Evolutionary conservation across 2,113 vertebrate species (phyloP).

Genomic region (Grammomys surdaster): DNA sequence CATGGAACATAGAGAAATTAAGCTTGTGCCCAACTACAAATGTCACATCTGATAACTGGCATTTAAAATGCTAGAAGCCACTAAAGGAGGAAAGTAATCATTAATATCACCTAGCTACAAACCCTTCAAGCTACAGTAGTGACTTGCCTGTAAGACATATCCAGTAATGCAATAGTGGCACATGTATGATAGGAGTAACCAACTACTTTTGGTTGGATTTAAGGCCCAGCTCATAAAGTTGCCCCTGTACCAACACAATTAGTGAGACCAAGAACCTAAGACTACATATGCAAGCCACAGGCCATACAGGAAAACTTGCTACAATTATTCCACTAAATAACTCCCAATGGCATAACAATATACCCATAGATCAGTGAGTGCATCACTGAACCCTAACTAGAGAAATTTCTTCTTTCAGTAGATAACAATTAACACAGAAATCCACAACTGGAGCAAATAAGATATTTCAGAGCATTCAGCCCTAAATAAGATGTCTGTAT

Average conservation of each 20-base stretch:
- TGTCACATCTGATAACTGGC: background rate
- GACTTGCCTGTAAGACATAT: background rate
- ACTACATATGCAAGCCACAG: background rate
- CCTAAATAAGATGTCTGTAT: background rate
- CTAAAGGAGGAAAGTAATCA: background rate
- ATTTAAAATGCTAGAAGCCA: background rate
- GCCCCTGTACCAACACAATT: background rate
- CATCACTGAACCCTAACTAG: background rate
- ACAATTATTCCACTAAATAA: background rate
- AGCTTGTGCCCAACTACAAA: background rate
- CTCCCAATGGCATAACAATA: background rate
- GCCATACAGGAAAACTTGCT: background rate
- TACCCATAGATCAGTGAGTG: background rate
- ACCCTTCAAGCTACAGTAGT: background rate
- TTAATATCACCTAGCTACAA: background rate
- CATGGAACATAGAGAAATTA: background rate
- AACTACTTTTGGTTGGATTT: background rate
- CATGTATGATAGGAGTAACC: background rate
- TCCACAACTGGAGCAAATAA: background rate
- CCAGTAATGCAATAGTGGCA: background rate
- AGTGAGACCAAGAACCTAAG: background rate
- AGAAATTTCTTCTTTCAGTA: background rate
- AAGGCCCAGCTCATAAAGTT: background rate
- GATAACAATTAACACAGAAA: background rate
- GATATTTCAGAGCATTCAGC: background rate